Conservation (phyloP, 2,797 vertebrate genomes). For the Epinephelus coioides region DNA sequence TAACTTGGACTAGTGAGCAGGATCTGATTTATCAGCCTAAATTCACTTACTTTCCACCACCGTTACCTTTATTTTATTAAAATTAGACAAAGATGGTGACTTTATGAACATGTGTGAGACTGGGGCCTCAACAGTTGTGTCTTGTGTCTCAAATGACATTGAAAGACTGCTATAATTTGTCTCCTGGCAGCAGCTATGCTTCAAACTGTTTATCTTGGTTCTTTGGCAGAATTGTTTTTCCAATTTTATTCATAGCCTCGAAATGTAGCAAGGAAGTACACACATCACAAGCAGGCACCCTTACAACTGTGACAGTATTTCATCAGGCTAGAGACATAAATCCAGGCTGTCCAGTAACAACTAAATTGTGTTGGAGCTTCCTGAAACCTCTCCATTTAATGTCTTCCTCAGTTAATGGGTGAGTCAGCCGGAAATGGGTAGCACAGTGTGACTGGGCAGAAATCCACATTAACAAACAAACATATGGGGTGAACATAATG, state of each 20-base stretch:
- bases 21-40: not conserved
- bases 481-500: not conserved
- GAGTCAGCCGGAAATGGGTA: conserved; percentile 41
- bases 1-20: not conserved
- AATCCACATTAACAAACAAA: conserved; percentile 2
- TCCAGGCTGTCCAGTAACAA: conserved; percentile 22
- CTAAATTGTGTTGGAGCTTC: conserved; percentile 46
- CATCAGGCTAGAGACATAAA: conserved; percentile 27
- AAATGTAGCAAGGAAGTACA: not conserved
- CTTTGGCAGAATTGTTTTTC: not conserved
- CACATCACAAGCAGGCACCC: not conserved
- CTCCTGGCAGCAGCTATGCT: not conserved
- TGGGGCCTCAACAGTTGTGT: not conserved
- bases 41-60: not conserved
- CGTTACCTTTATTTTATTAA: too few relatives aligned
- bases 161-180: not conserved
- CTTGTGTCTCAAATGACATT: too few relatives aligned
- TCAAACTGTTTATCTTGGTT: not conserved
- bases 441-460: not conserved
- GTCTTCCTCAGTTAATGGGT: conserved; percentile 44
- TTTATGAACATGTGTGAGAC: not conserved
- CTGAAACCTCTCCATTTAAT: conserved; percentile 49
- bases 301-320: not conserved
- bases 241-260: not conserved
- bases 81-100: not conserved